Evolutionary conservation across 2,113 vertebrate genomes (phyloP), one percentile per base, ranked within the genome.

Genomic region (Marcusenius ussheri): DNA sequence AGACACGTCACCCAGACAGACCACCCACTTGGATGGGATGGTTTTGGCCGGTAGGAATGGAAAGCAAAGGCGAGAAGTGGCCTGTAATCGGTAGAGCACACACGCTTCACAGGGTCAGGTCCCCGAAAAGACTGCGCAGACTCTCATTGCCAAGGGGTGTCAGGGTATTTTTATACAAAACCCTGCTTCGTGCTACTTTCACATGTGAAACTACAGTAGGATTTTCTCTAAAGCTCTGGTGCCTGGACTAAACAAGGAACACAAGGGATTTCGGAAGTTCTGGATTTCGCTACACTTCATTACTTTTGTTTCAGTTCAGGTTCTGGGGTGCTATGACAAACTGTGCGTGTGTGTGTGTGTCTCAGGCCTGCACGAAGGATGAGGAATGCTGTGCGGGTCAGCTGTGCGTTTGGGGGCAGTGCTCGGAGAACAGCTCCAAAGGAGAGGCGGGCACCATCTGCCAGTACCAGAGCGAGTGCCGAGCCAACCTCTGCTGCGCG

Each of bases 361-460:
- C 77, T 89, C 89, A 99, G 98, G 91, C 92, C 45, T 99, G 98
- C 86, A 95, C 94, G 0, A 95, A 96, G 89, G 97, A 99, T 19
- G 95, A 94, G 0, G 97, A 99, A 91, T 99, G 98, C 94, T 98
- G 97, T 0, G 94, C 93, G 9, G 95, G 95, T 1, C 96, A 97
- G 93, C 95, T 98, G 50, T 99, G 98, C 3, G 95, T 96, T 0
- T 98, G 98, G 97, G 98, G 98, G 0, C 93, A 94, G 91, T 99
- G 98, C 93, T 93, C 90, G 62, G 92, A 93, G 89, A 94, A 95
- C 88, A 92, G 92, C 5, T 92, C 95, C 0, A 97, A 93, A 91
- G 98, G 98, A 58, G 93, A 97, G 46, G 96, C 96, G 0, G 98
- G 98, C 87, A 98, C 97, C 92, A 98, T 98, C 70, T 99, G 98